A percentile compares a stretch with the other conserved stretches of the same genome.
Conservation (phyloP, 2,797 vertebrate genomes). For the Pipistrellus pipistrellus region DNA sequence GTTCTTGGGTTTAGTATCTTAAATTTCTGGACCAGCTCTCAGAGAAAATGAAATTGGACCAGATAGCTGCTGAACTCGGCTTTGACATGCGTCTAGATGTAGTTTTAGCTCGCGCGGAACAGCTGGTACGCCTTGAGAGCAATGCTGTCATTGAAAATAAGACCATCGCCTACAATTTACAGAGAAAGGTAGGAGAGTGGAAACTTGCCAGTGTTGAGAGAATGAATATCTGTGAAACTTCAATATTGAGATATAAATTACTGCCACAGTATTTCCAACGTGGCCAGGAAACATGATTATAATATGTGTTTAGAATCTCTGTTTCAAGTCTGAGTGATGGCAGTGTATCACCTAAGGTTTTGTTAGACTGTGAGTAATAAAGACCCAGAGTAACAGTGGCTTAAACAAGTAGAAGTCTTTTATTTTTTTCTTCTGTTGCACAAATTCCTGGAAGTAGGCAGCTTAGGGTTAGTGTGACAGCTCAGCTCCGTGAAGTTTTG, state of each 20-base stretch:
- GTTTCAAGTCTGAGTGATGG: background rate
- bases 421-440: background rate
- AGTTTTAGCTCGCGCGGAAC: slow-evolving; percentile 92
- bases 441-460: background rate
- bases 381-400: background rate
- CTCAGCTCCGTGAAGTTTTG: background rate
- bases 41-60: slow-evolving; percentile 92
- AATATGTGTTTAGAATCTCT: background rate
- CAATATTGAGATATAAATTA: slow-evolving; percentile 1
- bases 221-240: background rate
- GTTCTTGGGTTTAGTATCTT: slow-evolving; percentile 89
- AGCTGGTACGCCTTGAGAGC: slow-evolving; percentile 93
- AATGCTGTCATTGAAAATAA: slow-evolving; percentile 92
- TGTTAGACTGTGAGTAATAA: background rate
- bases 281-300: background rate
- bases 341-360: background rate
- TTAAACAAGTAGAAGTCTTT: slow-evolving; percentile 7
- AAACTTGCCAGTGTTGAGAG: background rate
- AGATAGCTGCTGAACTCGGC: slow-evolving; percentile 91
- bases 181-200: slow-evolving; percentile 92
- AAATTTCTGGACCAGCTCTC: slow-evolving; percentile 94
- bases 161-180: slow-evolving; percentile 91
- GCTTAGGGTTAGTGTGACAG: background rate
- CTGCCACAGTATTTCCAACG: background rate
- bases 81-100: slow-evolving; percentile 93